Evolutionary conservation across 1,140 invertebrate species (phyloP).

Genomic region (Neodiprion virginianus): DNA sequence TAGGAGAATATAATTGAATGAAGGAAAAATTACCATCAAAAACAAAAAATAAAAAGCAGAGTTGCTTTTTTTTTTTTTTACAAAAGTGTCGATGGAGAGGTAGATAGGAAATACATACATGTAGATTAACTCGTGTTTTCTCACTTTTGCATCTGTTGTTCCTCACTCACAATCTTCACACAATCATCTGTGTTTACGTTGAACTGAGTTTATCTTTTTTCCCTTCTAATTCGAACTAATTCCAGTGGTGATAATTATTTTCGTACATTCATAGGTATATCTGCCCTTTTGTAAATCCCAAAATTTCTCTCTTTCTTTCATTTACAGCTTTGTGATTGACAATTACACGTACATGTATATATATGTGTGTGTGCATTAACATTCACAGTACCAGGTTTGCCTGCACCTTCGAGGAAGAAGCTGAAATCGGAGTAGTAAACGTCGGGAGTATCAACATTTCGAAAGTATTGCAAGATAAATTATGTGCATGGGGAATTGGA

Average conservation of each 20-base stretch:
- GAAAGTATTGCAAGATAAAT: background rate
- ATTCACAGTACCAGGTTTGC: background rate
- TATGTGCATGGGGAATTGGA: background rate
- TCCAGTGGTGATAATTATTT: too few species aligned
- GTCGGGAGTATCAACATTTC: conserved; percentile 31
- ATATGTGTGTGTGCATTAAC: background rate
- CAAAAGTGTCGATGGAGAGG: background rate
- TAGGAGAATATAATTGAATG: too few species aligned
- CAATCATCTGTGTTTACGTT: too few species aligned
- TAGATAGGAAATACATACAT: background rate
- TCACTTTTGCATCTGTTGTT: too few species aligned
- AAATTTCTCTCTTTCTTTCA: too few species aligned
- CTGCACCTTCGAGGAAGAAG: background rate
- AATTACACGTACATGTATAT: conserved; percentile 5
- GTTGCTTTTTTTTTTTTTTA: background rate
- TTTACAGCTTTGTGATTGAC: background rate
- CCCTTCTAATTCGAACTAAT: background rate
- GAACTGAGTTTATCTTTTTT: too few species aligned
- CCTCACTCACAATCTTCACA: too few species aligned
- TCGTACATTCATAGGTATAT: too few species aligned
- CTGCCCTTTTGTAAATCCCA: too few species aligned
- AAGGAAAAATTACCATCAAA: too few species aligned
- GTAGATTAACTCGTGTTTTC: too few species aligned
- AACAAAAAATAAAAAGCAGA: too few species aligned
- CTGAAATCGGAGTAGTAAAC: background rate